These are phyloP conservation scores for Cyprinella venusta DNA, from an alignment of 2,797 vertebrate genomes.

Conservation along the genomic window DNA sequence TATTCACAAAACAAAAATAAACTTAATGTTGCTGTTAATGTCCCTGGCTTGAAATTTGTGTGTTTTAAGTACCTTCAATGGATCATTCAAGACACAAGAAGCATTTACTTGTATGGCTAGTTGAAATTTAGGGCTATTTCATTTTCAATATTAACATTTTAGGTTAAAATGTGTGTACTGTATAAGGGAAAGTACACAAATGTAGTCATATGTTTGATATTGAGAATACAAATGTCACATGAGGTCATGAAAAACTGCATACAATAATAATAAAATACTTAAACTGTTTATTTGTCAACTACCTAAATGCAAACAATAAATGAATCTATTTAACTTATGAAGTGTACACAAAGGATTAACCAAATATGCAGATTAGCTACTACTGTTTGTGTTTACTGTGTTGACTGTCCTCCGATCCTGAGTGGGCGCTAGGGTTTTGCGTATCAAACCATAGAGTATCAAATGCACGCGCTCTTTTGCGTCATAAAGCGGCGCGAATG, in stretches of 20 bases:
- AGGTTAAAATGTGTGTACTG: neutral
- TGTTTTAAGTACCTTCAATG: neutral
- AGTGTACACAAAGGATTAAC: neutral
- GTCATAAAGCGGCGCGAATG: neutral
- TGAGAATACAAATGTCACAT: neutral
- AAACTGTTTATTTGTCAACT: neutral
- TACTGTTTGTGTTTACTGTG: neutral
- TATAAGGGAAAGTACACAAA: neutral
- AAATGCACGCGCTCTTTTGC: neutral
- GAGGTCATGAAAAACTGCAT: neutral
- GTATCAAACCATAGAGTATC: neutral
- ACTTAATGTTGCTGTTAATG: constrained; percentile 39
- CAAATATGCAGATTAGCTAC: neutral
- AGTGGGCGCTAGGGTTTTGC: neutral
- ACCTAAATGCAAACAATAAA: neutral
- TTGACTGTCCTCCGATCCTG: neutral
- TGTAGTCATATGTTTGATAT: neutral
- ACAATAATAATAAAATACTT: neutral
- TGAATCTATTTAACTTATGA: neutral
- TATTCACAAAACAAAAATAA: constrained; percentile 51
- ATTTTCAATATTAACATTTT: neutral
- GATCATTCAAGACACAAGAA: neutral
- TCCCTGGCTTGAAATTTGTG: neutral
- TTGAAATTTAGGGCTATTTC: neutral
- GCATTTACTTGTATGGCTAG: neutral